Evolutionary conservation across 2,888 invertebrate species (phyloP).

Genomic region (Ophonus ardosiacus): DNA sequence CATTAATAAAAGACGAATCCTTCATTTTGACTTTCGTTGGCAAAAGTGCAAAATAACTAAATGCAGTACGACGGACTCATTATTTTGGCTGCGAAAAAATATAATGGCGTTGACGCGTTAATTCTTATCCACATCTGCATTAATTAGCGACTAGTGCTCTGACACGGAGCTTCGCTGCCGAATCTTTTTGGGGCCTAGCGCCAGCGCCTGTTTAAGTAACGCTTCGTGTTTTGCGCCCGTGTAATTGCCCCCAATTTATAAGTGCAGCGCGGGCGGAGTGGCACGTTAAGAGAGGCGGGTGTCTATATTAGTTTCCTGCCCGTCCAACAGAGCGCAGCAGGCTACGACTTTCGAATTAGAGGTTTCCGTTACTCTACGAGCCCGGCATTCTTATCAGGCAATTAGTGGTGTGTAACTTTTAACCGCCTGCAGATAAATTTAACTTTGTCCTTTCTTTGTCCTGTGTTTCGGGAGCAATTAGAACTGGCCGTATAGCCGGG

Average conservation of each 20-base stretch:
- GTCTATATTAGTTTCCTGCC: conserved; percentile 63
- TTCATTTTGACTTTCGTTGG: background rate
- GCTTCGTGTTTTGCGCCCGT: conserved; percentile 57
- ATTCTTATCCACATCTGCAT: conserved; percentile 47
- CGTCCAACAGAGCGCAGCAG: conserved; percentile 58
- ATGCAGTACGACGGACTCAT: conserved; percentile 13
- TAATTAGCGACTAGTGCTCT: conserved; percentile 30
- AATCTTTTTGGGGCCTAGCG: background rate
- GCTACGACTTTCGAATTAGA: conserved; percentile 69
- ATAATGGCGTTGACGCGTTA: conserved; percentile 46
- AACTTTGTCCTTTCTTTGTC: conserved; percentile 64
- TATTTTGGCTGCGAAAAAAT: conserved; percentile 20
- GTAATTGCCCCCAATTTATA: conserved; percentile 62
- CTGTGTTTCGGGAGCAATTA: conserved; percentile 62
- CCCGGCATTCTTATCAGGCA: conserved; percentile 73
- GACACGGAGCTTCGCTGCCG: conserved; percentile 13
- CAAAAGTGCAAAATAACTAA: background rate
- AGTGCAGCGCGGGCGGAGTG: conserved; percentile 43
- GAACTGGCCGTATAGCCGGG: background rate
- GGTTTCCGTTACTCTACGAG: conserved; percentile 71
- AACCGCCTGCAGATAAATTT: conserved; percentile 65
- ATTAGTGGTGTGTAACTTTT: conserved; percentile 72
- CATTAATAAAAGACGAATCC: too few species aligned
- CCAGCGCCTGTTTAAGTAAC: conserved; percentile 21
- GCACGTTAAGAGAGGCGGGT: conserved; percentile 50